Evolutionary conservation across 2,888 invertebrate genomes (phyloP).

Genomic region (Leucophenga montana): DNA sequence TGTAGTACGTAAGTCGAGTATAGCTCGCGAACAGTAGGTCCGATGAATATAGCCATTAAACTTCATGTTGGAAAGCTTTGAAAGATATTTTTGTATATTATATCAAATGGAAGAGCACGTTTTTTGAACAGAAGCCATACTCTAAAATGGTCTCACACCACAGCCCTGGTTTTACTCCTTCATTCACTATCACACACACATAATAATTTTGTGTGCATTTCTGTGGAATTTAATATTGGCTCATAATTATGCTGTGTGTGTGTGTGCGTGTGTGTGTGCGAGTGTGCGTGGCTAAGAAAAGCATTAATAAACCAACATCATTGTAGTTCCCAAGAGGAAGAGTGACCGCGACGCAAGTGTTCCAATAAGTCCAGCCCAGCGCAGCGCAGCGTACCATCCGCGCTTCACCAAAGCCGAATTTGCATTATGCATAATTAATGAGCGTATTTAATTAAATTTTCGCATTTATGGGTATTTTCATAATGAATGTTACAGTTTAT

Average conservation of each 20-base stretch:
- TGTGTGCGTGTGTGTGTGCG: not conserved
- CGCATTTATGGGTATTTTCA: slow-evolving; percentile 39
- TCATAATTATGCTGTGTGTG: slow-evolving; percentile 6
- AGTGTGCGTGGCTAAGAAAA: slow-evolving; percentile 15
- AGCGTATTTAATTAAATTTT: slow-evolving; percentile 65
- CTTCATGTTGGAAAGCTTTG: too few species aligned
- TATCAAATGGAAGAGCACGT: too few species aligned
- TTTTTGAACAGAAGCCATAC: too few species aligned
- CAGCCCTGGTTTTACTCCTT: not conserved
- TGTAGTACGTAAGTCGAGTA: too few species aligned
- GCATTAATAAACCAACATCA: slow-evolving; percentile 6
- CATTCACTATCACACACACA: not conserved
- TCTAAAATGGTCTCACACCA: too few species aligned
- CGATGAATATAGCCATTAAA: too few species aligned
- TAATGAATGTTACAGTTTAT: slow-evolving; percentile 15
- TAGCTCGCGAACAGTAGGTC: too few species aligned
- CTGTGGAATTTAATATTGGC: slow-evolving; percentile 16
- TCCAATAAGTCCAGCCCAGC: too few species aligned
- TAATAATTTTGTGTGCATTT: too few species aligned
- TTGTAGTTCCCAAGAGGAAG: not conserved
- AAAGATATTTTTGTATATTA: too few species aligned
- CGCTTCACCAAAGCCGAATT: too few species aligned
- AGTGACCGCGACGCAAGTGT: not conserved
- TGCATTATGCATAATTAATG: slow-evolving; percentile 58
- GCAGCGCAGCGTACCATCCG: too few species aligned